Conservation (phyloP, 2,113 vertebrate species). For the Eudyptes chrysolophus region DNA sequence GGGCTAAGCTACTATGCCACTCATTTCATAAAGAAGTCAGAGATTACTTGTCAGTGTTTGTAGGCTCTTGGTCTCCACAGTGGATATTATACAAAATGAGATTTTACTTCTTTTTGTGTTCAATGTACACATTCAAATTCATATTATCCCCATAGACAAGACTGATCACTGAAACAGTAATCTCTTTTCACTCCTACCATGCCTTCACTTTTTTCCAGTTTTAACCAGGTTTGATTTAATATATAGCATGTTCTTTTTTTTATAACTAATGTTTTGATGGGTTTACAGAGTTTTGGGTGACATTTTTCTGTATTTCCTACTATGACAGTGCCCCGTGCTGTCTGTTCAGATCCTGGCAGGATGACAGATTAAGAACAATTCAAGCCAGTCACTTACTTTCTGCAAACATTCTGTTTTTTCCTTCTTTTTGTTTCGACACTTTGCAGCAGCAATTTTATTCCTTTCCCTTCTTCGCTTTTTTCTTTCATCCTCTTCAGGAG, state of each 20-base stretch:
- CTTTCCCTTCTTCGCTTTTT: conserved; percentile 92
- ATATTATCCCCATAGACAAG: background rate
- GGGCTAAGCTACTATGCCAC: background rate
- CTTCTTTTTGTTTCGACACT: conserved; percentile 98
- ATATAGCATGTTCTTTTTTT: background rate
- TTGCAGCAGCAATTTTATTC: conserved; percentile 96
- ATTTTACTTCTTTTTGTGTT: background rate
- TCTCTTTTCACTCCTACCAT: background rate
- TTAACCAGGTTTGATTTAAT: background rate
- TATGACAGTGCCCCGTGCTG: background rate
- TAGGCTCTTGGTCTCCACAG: background rate
- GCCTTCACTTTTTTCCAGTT: background rate
- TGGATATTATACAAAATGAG: background rate
- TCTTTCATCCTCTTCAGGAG: conserved; percentile 85
- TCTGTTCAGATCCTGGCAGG: background rate
- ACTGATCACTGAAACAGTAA: background rate
- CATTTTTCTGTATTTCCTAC: background rate
- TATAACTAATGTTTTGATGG: background rate
- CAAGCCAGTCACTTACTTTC: conserved; percentile 78
- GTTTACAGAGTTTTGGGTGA: background rate
- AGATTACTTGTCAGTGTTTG: background rate
- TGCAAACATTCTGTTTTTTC: conserved; percentile 93
- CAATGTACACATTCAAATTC: background rate
- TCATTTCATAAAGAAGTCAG: background rate
- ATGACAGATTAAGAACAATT: background rate